Conservation (phyloP, 2,797 vertebrate species). For the Gobionotothen gibberifrons region DNA sequence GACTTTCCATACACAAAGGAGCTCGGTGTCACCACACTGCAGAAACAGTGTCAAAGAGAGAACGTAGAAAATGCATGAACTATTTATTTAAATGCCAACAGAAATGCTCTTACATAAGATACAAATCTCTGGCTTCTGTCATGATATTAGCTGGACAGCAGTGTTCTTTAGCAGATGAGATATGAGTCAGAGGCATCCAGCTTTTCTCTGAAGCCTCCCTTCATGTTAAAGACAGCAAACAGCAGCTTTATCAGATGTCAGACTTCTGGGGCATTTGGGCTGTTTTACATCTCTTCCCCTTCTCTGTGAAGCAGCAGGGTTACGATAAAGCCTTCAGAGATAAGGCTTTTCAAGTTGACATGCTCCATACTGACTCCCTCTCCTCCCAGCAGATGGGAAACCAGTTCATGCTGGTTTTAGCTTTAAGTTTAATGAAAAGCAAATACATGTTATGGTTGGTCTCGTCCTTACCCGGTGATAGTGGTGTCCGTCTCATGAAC, state of each 20-base stretch:
- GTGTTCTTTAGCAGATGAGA: conserved; percentile 41
- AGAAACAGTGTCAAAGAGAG: conserved; percentile 15
- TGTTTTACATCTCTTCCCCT: conserved; percentile 72
- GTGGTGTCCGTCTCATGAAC: conserved; percentile 95
- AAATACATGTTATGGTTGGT: background rate
- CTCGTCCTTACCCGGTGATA: conserved; percentile 88
- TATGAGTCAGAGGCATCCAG: conserved; percentile 50
- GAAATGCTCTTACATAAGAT: background rate
- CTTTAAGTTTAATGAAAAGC: conserved; percentile 4
- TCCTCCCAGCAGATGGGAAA: conserved; percentile 47
- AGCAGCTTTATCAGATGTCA: conserved; percentile 75
- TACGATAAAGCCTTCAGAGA: conserved; percentile 71
- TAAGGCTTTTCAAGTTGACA: conserved; percentile 75
- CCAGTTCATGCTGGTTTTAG: conserved; percentile 24
- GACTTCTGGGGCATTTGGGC: conserved; percentile 52
- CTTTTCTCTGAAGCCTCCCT: conserved; percentile 52
- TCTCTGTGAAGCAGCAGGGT: conserved; percentile 64
- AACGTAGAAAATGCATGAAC: conserved; percentile 9
- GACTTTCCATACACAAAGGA: conserved; percentile 96
- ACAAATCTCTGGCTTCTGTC: conserved; percentile 26
- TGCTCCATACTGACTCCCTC: conserved; percentile 62
- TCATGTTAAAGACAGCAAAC: conserved; percentile 60
- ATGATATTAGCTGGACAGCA: conserved; percentile 21
- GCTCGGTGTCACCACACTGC: conserved; percentile 90
- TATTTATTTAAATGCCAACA: conserved; percentile 10